Evolutionary conservation across 2,113 vertebrate species (phyloP).

Genomic region (Paramormyrops kingsleyae): DNA sequence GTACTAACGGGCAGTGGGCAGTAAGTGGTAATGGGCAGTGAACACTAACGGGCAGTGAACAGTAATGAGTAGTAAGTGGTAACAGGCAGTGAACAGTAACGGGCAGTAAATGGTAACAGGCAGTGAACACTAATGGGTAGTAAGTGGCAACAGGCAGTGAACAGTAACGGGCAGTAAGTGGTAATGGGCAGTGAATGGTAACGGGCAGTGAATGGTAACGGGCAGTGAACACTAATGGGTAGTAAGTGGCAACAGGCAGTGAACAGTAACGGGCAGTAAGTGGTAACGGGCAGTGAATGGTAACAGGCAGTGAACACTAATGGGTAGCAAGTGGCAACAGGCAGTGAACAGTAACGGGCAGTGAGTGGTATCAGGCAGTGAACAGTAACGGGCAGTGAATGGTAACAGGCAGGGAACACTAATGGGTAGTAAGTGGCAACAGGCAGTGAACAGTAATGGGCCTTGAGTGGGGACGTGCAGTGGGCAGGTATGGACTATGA

Average conservation of each 20-base stretch:
- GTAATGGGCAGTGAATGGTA: no score
- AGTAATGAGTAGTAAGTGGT: not conserved
- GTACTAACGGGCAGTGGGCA: no score
- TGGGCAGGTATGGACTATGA: not conserved
- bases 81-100: no score
- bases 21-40: no score
- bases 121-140: no score
- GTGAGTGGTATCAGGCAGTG: no score
- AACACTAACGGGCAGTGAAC: not conserved
- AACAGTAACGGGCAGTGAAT: not conserved
- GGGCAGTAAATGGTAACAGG: no score
- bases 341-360: not conserved
- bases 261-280: not conserved
- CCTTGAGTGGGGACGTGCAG: not conserved
- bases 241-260: not conserved
- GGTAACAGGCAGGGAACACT: not conserved
- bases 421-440: not conserved
- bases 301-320: no score
- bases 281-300: rapidly evolving
- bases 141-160: no score
- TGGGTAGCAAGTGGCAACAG: no score
- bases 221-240: not conserved
- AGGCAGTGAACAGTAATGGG: not conserved
- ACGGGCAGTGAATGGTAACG: no score
- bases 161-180: no score